phyloP scores from a whole-genome alignment of 2,888 invertebrate genomes.

The Nomada hirtipes region DNA sequence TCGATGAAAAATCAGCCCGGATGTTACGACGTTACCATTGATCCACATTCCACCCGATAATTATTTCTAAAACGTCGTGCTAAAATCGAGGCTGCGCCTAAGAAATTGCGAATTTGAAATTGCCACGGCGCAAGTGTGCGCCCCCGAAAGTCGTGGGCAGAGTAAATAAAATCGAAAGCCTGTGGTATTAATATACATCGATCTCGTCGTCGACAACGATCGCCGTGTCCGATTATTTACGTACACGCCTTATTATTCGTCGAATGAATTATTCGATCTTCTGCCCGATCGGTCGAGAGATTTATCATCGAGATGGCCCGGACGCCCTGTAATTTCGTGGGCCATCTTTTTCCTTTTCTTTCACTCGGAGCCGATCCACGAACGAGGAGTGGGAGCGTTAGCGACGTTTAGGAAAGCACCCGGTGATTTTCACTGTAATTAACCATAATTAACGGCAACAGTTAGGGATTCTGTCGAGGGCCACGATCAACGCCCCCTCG shows the following conservation, averaged over 20 bases:
- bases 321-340: slow-evolving; percentile 66
- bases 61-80: too few species aligned
- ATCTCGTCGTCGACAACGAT: slow-evolving; percentile 32
- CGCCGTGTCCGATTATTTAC: slow-evolving; percentile 48
- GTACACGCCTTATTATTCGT: slow-evolving; percentile 36
- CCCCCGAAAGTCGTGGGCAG: background rate
- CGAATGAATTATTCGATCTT: slow-evolving; percentile 64
- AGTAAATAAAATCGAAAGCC: slow-evolving; percentile 25
- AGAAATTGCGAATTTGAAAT: too few species aligned
- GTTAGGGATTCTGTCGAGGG: slow-evolving; percentile 70
- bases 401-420: slow-evolving; percentile 70
- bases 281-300: slow-evolving; percentile 56
- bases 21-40: too few species aligned
- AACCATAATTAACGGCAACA: slow-evolving; percentile 74
- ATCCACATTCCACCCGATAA: too few species aligned
- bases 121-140: too few species aligned
- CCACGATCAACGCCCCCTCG: slow-evolving; percentile 72
- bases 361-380: background rate
- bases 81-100: too few species aligned
- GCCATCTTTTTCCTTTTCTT: slow-evolving; percentile 12
- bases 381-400: slow-evolving; percentile 56
- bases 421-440: slow-evolving; percentile 71
- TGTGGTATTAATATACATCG: slow-evolving; percentile 37
- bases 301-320: slow-evolving; percentile 56
- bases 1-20: too few species aligned